phyloP scores from a whole-genome alignment of 1,140 invertebrate genomes.

The Dryas iulia region DNA sequence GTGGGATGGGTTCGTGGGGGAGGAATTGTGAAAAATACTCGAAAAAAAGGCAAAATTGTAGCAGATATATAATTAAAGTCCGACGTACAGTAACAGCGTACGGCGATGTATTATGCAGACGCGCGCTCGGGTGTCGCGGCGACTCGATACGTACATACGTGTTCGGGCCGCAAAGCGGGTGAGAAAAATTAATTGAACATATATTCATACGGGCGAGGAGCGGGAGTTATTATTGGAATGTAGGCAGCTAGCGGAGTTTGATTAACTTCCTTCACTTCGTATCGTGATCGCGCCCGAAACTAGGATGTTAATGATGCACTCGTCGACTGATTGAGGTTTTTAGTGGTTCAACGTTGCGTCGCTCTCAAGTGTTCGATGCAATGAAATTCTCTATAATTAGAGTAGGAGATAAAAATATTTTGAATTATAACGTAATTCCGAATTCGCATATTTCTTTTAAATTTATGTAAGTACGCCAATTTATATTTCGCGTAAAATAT shows the following conservation, averaged over 20 bases:
- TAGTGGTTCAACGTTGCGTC: conserved; percentile 21
- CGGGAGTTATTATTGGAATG: conserved; percentile 15
- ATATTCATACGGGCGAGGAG: conserved; percentile 23
- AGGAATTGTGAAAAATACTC: conserved; percentile 79
- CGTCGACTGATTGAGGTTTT: conserved; percentile 31
- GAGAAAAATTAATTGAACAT: conserved; percentile 65
- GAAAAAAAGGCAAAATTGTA: conserved; percentile 80
- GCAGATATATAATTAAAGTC: conserved; percentile 80
- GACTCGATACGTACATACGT: conserved; percentile 39
- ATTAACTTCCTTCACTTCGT: conserved; percentile 30
- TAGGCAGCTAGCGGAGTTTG: conserved; percentile 13
- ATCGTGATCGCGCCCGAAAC: conserved; percentile 14
- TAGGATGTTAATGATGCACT: conserved; percentile 33
- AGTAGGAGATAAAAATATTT: conserved; percentile 17
- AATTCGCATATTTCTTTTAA: conserved; percentile 7
- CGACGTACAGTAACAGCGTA: conserved; percentile 70
- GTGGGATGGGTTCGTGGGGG: conserved; percentile 54
- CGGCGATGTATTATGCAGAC: conserved; percentile 76
- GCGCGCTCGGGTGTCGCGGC: conserved; percentile 59
- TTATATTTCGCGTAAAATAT: not conserved
- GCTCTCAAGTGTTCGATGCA: conserved; percentile 27
- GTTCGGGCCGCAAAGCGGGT: conserved; percentile 40
- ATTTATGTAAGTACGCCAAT: conserved; percentile 4
- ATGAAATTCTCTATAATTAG: conserved; percentile 32
- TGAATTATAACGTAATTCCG: conserved; percentile 12